Conservation (phyloP, 2,888 invertebrate species). For the Thymelicus sylvestris region DNA sequence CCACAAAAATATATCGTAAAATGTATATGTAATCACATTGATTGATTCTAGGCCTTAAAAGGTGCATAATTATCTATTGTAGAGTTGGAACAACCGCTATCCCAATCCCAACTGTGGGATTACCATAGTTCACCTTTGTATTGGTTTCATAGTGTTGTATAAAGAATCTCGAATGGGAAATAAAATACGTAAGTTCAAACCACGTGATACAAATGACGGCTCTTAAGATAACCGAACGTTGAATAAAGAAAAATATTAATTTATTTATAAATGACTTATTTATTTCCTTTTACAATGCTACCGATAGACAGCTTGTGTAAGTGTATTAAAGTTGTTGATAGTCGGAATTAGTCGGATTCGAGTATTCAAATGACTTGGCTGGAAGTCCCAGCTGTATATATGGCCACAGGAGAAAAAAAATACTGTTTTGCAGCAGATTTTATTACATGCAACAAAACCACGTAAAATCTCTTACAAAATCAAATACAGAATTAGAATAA, state of each 20-base stretch:
- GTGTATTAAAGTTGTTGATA: no score
- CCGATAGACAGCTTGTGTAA: no score
- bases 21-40: neutral
- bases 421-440: no score
- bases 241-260: constrained; percentile 12
- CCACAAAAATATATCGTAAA: no score
- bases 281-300: neutral
- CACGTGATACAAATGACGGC: constrained; percentile 2
- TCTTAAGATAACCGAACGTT: neutral
- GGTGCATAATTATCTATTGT: neutral
- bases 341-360: no score
- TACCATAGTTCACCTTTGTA: neutral
- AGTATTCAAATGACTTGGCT: no score
- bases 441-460: no score
- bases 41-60: neutral
- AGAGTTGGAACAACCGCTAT: no score
- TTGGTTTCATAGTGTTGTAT: neutral
- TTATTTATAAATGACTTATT: neutral
- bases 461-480: no score
- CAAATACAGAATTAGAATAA: no score
- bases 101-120: neutral
- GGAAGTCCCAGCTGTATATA: no score
- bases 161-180: constrained; percentile 1
- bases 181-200: constrained; percentile 3
- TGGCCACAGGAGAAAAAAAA: no score